A percentile compares a stretch with the other conserved stretches of the same genome.
Evolutionary conservation across 2,888 invertebrate genomes (phyloP).

Genomic region (Clostera curtula): DNA sequence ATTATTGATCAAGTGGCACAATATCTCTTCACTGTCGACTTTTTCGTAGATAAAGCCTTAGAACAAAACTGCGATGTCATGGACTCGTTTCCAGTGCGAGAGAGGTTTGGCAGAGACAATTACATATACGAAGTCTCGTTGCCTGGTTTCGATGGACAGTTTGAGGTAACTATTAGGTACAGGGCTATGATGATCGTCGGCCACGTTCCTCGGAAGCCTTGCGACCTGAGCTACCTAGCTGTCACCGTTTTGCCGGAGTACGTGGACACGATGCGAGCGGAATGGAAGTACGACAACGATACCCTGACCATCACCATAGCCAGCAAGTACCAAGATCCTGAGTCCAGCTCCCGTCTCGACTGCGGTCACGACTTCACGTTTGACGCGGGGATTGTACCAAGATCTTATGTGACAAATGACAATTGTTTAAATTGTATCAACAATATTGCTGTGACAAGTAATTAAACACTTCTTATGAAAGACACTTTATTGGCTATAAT

Average conservation of each 20-base stretch:
- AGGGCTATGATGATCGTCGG: slow-evolving; percentile 1
- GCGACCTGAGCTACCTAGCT: slow-evolving; percentile 3
- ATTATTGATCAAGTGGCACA: background rate
- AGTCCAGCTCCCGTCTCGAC: too few species aligned
- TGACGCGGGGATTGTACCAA: too few species aligned
- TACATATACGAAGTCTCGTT: slow-evolving; percentile 2
- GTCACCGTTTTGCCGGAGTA: slow-evolving; percentile 7
- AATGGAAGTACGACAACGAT: slow-evolving; percentile 5
- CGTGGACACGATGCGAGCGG: slow-evolving; percentile 3
- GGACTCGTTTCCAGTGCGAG: too few species aligned
- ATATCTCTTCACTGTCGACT: background rate
- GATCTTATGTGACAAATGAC: too few species aligned
- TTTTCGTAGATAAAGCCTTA: background rate
- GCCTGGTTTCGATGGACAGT: slow-evolving; percentile 2
- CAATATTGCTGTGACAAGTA: too few species aligned
- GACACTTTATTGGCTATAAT: too few species aligned
- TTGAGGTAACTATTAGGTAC: slow-evolving; percentile 3
- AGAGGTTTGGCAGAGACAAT: background rate
- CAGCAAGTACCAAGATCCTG: too few species aligned
- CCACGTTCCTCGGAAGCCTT: slow-evolving; percentile 1
- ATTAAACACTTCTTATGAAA: too few species aligned
- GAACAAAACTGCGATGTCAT: too few species aligned
- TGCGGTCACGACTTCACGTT: too few species aligned
- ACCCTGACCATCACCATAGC: background rate
- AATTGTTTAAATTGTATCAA: too few species aligned